Conservation (phyloP, 2,113 vertebrate genomes). For the Myodes glareolus region DNA sequence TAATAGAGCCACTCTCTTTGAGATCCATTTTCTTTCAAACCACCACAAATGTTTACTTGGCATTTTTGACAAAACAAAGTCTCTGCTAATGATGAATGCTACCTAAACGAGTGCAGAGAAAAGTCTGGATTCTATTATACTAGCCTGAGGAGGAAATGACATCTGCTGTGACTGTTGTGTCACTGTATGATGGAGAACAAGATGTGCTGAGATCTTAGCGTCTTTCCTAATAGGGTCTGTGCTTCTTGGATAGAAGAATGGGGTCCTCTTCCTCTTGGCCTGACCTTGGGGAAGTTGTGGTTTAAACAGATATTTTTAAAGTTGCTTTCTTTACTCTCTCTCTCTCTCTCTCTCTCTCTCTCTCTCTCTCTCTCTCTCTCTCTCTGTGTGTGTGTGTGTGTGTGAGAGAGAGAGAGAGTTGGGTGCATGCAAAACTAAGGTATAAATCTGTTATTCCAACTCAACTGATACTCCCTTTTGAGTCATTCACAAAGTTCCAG, state of each 20-base stretch:
- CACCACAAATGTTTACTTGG: background rate
- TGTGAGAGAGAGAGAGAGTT: background rate
- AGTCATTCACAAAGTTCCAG: background rate
- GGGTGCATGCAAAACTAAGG: background rate
- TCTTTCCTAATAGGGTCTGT: background rate
- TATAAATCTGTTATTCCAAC: background rate
- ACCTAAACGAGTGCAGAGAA: background rate
- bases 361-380: background rate
- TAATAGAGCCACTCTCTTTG: background rate
- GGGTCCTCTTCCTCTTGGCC: background rate
- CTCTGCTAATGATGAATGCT: background rate
- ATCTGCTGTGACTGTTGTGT: too few species aligned
- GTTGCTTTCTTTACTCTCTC: background rate
- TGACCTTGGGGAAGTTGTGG: background rate
- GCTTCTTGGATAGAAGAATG: background rate
- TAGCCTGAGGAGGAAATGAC: fast-evolving
- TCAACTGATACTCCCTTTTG: background rate
- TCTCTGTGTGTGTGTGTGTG: background rate
- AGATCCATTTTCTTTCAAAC: background rate
- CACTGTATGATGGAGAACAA: too few species aligned
- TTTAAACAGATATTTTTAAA: background rate
- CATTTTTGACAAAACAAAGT: background rate
- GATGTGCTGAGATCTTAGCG: fast-evolving
- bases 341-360: background rate
- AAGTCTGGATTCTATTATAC: background rate